A percentile compares a stretch with the other conserved stretches of the same genome.
Evolutionary conservation across 2,797 vertebrate genomes (phyloP).

Genomic region (Urosaurus nigricauda): DNA sequence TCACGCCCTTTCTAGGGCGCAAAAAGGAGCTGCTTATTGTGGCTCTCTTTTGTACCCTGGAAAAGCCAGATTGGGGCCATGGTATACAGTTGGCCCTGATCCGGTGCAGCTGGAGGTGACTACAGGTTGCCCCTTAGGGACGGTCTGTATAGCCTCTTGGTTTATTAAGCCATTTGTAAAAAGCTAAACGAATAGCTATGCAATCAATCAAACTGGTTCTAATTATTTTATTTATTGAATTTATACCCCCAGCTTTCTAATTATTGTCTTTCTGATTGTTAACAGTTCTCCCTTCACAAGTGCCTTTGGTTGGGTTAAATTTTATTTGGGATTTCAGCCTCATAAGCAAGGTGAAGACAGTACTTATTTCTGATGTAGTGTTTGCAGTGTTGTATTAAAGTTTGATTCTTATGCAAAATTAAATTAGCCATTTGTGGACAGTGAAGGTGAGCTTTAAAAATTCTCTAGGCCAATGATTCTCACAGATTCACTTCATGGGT

Average conservation of each 20-base stretch:
- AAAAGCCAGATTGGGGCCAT: too few species aligned
- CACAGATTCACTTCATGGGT: too few species aligned
- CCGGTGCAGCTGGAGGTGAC: too few species aligned
- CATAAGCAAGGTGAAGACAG: too few species aligned
- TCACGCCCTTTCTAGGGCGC: too few species aligned
- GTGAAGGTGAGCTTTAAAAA: background rate
- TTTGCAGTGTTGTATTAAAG: background rate
- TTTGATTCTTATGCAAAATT: background rate
- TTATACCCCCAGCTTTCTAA: too few species aligned
- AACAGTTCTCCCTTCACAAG: background rate
- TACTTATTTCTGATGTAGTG: background rate
- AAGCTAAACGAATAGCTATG: background rate
- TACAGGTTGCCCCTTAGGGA: too few species aligned
- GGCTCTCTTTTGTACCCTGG: too few species aligned
- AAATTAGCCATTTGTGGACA: slow-evolving; percentile 3
- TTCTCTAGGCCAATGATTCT: too few species aligned
- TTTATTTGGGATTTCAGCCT: background rate
- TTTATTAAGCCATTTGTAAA: background rate
- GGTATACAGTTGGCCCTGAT: too few species aligned
- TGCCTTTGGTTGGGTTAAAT: background rate
- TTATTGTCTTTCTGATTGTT: background rate
- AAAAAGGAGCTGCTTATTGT: too few species aligned
- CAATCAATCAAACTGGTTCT: background rate
- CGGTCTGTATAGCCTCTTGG: background rate
- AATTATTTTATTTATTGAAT: background rate